Evolutionary conservation across 2,113 vertebrate species (phyloP), one percentile per base, ranked within the genome.

Genomic region (Pangasianodon gigas): DNA sequence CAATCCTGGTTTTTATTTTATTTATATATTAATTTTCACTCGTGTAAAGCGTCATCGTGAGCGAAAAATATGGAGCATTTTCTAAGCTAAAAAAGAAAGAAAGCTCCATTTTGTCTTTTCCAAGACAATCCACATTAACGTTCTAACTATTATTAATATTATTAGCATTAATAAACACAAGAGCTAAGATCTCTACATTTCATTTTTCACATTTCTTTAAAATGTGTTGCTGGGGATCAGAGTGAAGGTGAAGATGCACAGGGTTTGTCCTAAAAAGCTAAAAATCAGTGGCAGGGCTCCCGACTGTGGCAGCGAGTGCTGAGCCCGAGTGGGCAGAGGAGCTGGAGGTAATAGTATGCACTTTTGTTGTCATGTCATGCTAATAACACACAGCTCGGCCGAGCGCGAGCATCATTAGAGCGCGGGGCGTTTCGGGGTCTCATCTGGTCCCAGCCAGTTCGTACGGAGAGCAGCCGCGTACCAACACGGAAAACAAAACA

Each of bases 371-470:
- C 89, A 91, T 67, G 74, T 77, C 79, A 79, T 52, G 84, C 74
- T 91, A 90, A 92, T 90, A 89, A 87, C 90, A 92, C 87, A 90
- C 51, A 75, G 52, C 75, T 85, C 81, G 86, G 56, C 54, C 60
- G 71, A 75, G 81, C 37, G 52, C 79, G 65, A 58, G 79, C 79
- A 88, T 87, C 84, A 89, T 89, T 84, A 89, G 14, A 75, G 84
- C 16, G 18, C 48, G 2, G 88, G 89, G 89, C 84, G 89, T 86
- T 67, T 29, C 84, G 26, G 84, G 56, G 56, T 44, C 46, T 41
- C 75, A 88, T 86, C 89, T 77, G 75, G 84, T 67, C 58, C 19
- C 75, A 58, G 89, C 24, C 71, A 71, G 75, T 81, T 86, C 58
- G 41, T 41, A 69, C 32, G 21, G 60, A 89, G 24, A 67, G 18